phyloP scores from a whole-genome alignment of 1,140 invertebrate genomes.

The Hormaphis cornu region DNA sequence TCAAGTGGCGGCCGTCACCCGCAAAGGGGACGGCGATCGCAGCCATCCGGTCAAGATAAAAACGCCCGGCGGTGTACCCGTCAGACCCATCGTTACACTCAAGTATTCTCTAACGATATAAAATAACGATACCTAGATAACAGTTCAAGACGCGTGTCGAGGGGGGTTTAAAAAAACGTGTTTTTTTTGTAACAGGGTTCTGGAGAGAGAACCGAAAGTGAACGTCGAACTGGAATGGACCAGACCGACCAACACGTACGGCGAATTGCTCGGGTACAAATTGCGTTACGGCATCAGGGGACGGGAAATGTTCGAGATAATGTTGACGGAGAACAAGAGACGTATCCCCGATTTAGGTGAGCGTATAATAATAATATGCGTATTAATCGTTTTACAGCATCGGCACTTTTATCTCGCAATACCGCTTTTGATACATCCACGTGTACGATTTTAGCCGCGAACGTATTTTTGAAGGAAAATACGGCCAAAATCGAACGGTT shows the following conservation, averaged over 20 bases:
- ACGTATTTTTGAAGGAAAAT: no score
- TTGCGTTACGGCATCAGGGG: conserved; percentile 80
- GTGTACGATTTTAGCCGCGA: no score
- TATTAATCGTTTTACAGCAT: no score
- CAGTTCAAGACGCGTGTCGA: no score
- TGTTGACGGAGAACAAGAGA: conserved; percentile 36
- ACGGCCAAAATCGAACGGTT: no score
- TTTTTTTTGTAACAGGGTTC: conserved; percentile 55
- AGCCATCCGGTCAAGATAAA: conserved; percentile 70
- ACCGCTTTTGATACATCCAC: no score
- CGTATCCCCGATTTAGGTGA: conserved; percentile 38
- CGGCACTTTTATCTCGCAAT: no score
- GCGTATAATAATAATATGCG: neutral
- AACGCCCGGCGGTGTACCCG: conserved; percentile 88
- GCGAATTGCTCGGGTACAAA: conserved; percentile 65
- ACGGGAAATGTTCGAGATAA: conserved; percentile 56
- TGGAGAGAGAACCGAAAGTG: conserved; percentile 71
- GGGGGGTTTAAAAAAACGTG: neutral
- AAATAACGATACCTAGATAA: no score
- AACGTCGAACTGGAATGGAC: conserved; percentile 86
- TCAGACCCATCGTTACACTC: conserved; percentile 70
- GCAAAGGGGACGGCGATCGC: conserved; percentile 87
- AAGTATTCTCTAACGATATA: conserved; percentile 53
- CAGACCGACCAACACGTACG: conserved; percentile 75
- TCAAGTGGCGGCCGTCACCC: conserved; percentile 84